Conservation (phyloP, 2,113 vertebrate species). For the Oreamnos americanus region DNA sequence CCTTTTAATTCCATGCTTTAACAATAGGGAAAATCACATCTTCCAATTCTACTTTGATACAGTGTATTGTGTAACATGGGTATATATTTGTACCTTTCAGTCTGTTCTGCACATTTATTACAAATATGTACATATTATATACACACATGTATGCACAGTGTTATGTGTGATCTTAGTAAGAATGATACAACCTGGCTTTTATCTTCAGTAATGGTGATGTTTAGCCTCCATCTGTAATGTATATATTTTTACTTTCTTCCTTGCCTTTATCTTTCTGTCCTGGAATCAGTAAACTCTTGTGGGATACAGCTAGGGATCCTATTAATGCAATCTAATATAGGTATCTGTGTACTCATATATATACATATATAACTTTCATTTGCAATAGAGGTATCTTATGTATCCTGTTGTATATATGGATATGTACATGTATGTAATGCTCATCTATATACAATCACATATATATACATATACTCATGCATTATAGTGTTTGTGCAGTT, state of each 20-base stretch:
- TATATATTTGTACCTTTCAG: background rate
- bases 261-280: background rate
- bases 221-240: background rate
- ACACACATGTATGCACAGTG: background rate
- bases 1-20: background rate
- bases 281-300: background rate
- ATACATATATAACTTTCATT: background rate
- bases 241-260: background rate
- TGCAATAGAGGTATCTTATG: background rate
- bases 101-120: background rate
- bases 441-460: background rate
- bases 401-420: rapidly evolving
- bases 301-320: background rate
- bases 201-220: background rate
- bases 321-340: background rate
- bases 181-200: background rate
- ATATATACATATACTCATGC: background rate
- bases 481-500: background rate
- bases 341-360: background rate
- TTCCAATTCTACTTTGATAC: background rate
- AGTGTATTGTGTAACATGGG: too few relatives aligned
- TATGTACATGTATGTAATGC: background rate
- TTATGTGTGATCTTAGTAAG: background rate
- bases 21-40: background rate
- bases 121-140: background rate